Conservation (phyloP, 2,888 invertebrate genomes). For the Caenorhabditis plicata region DNA sequence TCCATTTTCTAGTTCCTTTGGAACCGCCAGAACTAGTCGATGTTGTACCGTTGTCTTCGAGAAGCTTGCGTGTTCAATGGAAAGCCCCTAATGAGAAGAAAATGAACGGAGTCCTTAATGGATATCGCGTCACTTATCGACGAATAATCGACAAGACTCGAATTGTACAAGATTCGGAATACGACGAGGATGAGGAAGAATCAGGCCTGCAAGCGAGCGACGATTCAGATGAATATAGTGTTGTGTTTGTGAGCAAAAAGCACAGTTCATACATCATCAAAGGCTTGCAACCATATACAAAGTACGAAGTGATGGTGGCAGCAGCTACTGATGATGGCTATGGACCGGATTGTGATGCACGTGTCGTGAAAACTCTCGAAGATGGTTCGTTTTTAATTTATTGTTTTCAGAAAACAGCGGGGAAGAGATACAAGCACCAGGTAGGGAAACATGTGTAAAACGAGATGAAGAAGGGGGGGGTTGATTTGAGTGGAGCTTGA, state of each 20-base stretch:
- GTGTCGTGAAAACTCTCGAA: constrained; percentile 91
- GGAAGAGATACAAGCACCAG: constrained; percentile 23
- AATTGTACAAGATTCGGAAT: constrained; percentile 72
- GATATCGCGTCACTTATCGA: constrained; percentile 23
- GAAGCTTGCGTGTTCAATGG: constrained; percentile 87
- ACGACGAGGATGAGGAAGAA: constrained; percentile 74
- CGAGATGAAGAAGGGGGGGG: too few species aligned
- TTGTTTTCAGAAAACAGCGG: constrained; percentile 34
- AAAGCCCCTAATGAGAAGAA: constrained; percentile 86
- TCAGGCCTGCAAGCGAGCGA: constrained; percentile 9
- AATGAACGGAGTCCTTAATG: constrained; percentile 75
- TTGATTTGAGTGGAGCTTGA: constrained; percentile 7
- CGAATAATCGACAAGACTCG: constrained; percentile 10
- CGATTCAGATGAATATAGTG: constrained; percentile 5
- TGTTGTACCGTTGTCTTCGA: constrained; percentile 84
- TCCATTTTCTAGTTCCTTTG: constrained; percentile 79
- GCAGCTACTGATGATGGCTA: constrained; percentile 88
- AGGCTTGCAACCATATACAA: constrained; percentile 70
- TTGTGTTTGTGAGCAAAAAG: constrained; percentile 18
- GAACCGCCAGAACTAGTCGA: constrained; percentile 92
- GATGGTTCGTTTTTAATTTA: constrained; percentile 80
- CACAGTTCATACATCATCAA: constrained; percentile 27
- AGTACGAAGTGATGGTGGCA: constrained; percentile 92
- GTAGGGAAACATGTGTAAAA: too few species aligned
- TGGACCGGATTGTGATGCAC: constrained; percentile 87